A percentile compares a stretch with the other conserved stretches of the same genome.
phyloP scores from a whole-genome alignment of 2,113 vertebrate species.

The cat (Felis catus) region DNA sequence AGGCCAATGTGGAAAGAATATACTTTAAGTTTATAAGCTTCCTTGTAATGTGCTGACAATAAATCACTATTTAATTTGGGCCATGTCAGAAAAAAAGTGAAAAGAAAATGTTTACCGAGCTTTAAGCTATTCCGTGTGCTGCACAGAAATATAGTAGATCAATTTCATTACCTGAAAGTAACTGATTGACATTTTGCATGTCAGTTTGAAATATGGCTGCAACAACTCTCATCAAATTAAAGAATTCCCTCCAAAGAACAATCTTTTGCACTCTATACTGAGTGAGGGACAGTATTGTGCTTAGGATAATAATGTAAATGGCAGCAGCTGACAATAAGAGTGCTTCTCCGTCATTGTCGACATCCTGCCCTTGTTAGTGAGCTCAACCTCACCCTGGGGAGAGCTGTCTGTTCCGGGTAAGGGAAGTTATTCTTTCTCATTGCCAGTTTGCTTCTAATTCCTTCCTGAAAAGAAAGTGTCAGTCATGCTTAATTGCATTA shows the following conservation, averaged over 20 bases:
- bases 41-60: background rate
- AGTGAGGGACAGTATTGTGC: background rate
- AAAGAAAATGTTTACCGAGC: conserved; percentile 69
- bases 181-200: conserved; percentile 68
- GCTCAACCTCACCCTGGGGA: conserved; percentile 71
- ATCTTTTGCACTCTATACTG: conserved; percentile 17
- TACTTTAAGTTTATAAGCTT: conserved; percentile 4
- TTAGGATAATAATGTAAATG: conserved; percentile 68
- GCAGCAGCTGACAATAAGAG: conserved; percentile 39
- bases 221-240: conserved; percentile 64
- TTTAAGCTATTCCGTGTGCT: background rate
- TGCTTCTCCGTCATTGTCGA: conserved; percentile 59
- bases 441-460: conserved; percentile 64
- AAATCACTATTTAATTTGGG: conserved; percentile 72
- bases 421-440: conserved; percentile 75
- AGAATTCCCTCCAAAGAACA: background rate
- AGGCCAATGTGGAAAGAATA: background rate
- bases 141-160: conserved; percentile 48
- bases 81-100: conserved; percentile 47
- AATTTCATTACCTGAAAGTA: conserved; percentile 67
- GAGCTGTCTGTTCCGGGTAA: conserved; percentile 54
- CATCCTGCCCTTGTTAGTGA: conserved; percentile 71
- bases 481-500: conserved; percentile 79
- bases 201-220: conserved; percentile 35
- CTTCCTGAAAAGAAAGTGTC: conserved; percentile 78